Evolutionary conservation across 2,888 invertebrate species (phyloP), one percentile per base, ranked within the genome.

Genomic region (Dusona sp.): DNA sequence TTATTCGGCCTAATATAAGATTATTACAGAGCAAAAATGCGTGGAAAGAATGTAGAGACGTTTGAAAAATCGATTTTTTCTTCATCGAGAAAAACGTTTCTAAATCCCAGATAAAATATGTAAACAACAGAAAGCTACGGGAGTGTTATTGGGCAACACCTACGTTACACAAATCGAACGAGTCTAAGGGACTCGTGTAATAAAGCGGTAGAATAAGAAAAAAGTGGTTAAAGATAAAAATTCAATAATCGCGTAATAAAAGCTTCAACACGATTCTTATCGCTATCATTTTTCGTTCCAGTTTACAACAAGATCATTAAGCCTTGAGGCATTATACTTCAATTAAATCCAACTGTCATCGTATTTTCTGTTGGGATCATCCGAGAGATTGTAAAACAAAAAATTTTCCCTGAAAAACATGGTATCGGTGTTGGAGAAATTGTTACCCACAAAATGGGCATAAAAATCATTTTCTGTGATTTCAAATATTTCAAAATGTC

Each of bases 221-320:
- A 68, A 65, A 57, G 16, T 61, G 11, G 25, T n/a, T 45, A 19
- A n/a, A 48, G 72, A 54, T 72, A 79, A 67, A 64, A 45, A 48
- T 48, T 72, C 29, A 51, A 29, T 29, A 29, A 72, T 72, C 45
- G 1, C 16, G 7, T 72, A 48, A 51, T 42, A 48, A 72, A 29
- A 48, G 72, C 9, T 72, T 11, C 45, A 48, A 48, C 51, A n/a
- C 29, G 33, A 61, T 19, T 72, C 45, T 72, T 19, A 48, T 72
- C 48, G 19, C 9, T 19, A 72, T 29, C 16, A 72, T 51, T 48
- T 48, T 42, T 45, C 19, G 45, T 48, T 51, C 42, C 29, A 72
- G 33, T 72, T 72, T 72, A 72, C 11, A 68, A 36, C n/a, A 22
- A 38, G 72, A 33, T 48, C 19, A 72, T 51, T 19, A 72, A 48